phyloP scores from a whole-genome alignment of 2,113 vertebrate species.

The Aptenodytes forsteri region DNA sequence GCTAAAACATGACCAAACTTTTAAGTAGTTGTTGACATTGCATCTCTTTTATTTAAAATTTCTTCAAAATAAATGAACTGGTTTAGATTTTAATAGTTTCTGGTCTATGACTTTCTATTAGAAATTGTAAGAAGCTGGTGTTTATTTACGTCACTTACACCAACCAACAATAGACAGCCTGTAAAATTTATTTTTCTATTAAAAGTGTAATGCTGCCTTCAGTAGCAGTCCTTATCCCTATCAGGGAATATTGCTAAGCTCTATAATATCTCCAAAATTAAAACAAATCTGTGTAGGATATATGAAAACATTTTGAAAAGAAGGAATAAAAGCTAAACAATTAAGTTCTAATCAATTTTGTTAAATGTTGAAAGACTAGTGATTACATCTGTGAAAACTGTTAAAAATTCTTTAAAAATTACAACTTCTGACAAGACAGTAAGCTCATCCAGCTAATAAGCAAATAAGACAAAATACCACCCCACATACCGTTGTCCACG shows the following conservation, averaged over 20 bases:
- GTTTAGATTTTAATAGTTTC: background rate
- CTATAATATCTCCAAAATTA: background rate
- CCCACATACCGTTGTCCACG: accelerated
- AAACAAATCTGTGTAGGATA: background rate
- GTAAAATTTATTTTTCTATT: background rate
- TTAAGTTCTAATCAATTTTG: background rate
- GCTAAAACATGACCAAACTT: background rate
- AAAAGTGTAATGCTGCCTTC: background rate
- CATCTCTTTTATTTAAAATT: background rate
- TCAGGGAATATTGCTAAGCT: background rate
- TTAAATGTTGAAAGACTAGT: background rate
- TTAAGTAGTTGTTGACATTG: background rate
- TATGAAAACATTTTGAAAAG: background rate
- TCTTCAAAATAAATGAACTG: background rate
- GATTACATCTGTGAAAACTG: background rate
- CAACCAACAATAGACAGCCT: background rate
- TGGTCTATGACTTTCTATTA: background rate
- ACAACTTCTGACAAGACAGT: background rate
- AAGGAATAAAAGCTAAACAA: background rate
- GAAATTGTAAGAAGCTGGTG: background rate
- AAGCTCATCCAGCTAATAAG: background rate
- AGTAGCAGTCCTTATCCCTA: background rate
- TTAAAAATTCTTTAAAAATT: background rate
- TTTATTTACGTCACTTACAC: background rate
- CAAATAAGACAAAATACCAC: background rate